A percentile compares a stretch with the other conserved stretches of the same genome.
Conservation (phyloP, 64 coral and sea anemone species). For the Montipora cactus region DNA sequence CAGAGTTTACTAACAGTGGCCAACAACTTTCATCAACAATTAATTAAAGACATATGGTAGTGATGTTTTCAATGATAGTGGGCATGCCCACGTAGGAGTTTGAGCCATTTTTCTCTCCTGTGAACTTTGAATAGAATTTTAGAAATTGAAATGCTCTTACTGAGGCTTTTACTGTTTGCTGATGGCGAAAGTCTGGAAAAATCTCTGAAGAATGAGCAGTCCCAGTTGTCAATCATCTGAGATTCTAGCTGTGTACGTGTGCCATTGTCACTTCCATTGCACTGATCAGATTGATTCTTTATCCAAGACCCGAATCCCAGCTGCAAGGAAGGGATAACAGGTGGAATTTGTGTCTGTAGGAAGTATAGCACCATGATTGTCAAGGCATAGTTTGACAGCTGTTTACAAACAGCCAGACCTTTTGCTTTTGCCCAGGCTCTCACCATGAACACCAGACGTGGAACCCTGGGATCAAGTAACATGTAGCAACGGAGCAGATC, state of each 20-base stretch:
- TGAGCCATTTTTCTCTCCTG: too few relatives aligned
- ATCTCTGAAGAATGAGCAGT: slow-evolving; percentile 85
- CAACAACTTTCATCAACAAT: too few relatives aligned
- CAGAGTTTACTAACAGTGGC: too few relatives aligned
- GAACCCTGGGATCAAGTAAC: slow-evolving; percentile 72
- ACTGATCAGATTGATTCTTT: background rate
- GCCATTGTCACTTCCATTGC: background rate
- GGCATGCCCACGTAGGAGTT: too few relatives aligned
- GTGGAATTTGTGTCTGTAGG: slow-evolving; percentile 75
- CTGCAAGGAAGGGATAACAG: slow-evolving; percentile 89
- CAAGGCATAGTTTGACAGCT: slow-evolving; percentile 89
- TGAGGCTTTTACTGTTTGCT: slow-evolving; percentile 51
- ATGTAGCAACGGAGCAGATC: slow-evolving; percentile 76
- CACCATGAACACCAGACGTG: slow-evolving; percentile 74
- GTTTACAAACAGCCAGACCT: slow-evolving; percentile 64
- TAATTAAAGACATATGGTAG: too few relatives aligned
- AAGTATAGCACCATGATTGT: slow-evolving; percentile 89
- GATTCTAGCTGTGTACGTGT: background rate
- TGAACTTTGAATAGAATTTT: too few relatives aligned
- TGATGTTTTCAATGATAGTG: too few relatives aligned
- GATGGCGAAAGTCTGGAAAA: slow-evolving; percentile 46
- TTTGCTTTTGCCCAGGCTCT: slow-evolving; percentile 91
- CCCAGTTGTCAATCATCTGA: slow-evolving; percentile 80
- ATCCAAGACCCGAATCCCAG: slow-evolving; percentile 45
- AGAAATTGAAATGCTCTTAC: slow-evolving; percentile 42